A percentile compares a stretch with the other conserved stretches of the same genome.
These are phyloP conservation scores for Vanacampus margaritifer DNA, from an alignment of 2,113 vertebrate genomes.

Conservation along the genomic window DNA sequence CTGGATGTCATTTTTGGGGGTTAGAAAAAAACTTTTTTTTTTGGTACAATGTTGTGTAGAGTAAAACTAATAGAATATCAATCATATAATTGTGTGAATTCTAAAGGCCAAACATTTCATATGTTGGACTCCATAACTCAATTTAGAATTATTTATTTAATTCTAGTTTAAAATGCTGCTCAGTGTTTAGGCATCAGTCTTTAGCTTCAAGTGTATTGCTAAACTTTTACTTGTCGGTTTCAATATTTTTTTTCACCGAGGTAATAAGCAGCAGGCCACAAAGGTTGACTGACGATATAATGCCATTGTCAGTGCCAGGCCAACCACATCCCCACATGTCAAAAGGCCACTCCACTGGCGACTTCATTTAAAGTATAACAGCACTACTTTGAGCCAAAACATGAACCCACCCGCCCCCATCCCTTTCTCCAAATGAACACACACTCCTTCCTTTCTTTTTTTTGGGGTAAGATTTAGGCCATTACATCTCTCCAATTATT, in stretches of 20 bases:
- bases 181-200: neutral
- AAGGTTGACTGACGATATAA: neutral
- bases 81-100: too few species aligned
- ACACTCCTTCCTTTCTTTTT: slow-evolving; percentile 5
- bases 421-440: neutral
- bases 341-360: neutral
- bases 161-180: neutral
- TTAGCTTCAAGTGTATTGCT: neutral
- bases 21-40: neutral
- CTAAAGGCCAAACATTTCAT: too few species aligned
- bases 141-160: too few species aligned
- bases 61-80: neutral
- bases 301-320: neutral
- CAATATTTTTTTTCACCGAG: neutral
- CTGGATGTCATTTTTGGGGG: too few species aligned
- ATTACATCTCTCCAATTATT: slow-evolving; percentile 49
- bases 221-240: neutral
- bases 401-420: neutral
- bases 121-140: too few species aligned
- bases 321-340: neutral
- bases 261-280: neutral
- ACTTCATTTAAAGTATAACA: neutral
- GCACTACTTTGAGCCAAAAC: neutral
- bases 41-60: neutral
- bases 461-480: slow-evolving; percentile 34